Evolutionary conservation across 2,888 invertebrate species (phyloP).

Genomic region (Troides aeacus): DNA sequence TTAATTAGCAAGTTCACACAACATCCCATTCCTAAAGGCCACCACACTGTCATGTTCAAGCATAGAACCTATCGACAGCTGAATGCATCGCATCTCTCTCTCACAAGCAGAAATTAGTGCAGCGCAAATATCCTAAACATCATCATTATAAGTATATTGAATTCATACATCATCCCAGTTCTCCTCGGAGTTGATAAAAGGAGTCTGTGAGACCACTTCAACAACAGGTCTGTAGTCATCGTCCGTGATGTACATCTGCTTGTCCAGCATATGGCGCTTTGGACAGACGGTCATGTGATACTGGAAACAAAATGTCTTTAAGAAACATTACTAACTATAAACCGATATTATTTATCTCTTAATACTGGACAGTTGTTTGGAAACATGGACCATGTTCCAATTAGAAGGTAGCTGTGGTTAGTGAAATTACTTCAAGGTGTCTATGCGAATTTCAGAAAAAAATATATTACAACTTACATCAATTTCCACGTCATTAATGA

Average conservation of each 20-base stretch:
- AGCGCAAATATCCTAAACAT: background rate
- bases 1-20: too few species aligned
- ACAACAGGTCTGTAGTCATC: slow-evolving; percentile 47
- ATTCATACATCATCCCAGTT: slow-evolving; percentile 56
- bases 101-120: too few species aligned
- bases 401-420: background rate
- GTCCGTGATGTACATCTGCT: slow-evolving; percentile 49
- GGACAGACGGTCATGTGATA: slow-evolving; percentile 53
- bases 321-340: too few species aligned
- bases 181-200: slow-evolving; percentile 38
- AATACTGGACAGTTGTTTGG: too few species aligned
- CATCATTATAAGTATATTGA: background rate
- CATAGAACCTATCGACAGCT: too few species aligned
- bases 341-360: too few species aligned
- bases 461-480: slow-evolving; percentile 54
- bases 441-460: background rate
- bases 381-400: too few species aligned
- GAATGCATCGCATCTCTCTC: too few species aligned
- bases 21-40: too few species aligned
- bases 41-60: too few species aligned
- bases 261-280: slow-evolving; percentile 54
- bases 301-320: slow-evolving; percentile 38
- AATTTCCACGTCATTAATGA: slow-evolving; percentile 74
- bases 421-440: background rate
- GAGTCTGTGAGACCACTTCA: slow-evolving; percentile 33